These are phyloP conservation scores for Beris chalybata DNA, from an alignment of 2,888 invertebrate genomes.

Conservation along the genomic window DNA sequence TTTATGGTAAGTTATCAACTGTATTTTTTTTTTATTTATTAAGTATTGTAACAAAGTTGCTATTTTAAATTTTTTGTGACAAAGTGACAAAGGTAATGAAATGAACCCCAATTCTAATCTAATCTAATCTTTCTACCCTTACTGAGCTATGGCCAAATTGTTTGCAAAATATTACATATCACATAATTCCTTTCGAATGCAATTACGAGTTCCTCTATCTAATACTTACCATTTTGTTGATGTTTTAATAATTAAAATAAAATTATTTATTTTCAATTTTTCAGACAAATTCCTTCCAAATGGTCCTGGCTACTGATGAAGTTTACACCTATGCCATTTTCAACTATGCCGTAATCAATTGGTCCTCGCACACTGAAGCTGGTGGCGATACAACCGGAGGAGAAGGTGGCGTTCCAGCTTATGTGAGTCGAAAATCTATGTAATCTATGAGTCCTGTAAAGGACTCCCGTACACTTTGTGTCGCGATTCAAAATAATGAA, in stretches of 20 bases:
- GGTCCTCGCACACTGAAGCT: conserved; percentile 90
- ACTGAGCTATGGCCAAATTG: too few relatives aligned
- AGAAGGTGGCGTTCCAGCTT: conserved; percentile 85
- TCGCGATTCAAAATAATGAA: too few relatives aligned
- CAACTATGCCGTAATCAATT: conserved; percentile 88
- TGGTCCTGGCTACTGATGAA: conserved; percentile 90
- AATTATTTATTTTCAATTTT: conserved; percentile 41
- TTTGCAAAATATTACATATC: neutral
- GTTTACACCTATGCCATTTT: conserved; percentile 93
- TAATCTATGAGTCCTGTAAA: too few relatives aligned
- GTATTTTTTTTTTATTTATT: neutral
- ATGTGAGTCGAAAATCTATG: conserved; percentile 61
- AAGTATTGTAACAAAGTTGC: too few relatives aligned
- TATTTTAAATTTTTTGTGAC: too few relatives aligned
- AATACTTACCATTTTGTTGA: too few relatives aligned
- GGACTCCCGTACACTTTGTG: too few relatives aligned
- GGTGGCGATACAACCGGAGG: conserved; percentile 86
- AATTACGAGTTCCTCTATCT: neutral
- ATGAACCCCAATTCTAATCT: neutral
- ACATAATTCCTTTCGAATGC: neutral
- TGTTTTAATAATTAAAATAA: too few relatives aligned
- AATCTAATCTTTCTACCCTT: too few relatives aligned
- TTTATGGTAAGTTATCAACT: conserved; percentile 61
- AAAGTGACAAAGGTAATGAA: too few relatives aligned
- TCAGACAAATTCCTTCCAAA: conserved; percentile 94